Evolutionary conservation across 2,797 vertebrate genomes (phyloP).

Genomic region (Clarias pachynema): DNA sequence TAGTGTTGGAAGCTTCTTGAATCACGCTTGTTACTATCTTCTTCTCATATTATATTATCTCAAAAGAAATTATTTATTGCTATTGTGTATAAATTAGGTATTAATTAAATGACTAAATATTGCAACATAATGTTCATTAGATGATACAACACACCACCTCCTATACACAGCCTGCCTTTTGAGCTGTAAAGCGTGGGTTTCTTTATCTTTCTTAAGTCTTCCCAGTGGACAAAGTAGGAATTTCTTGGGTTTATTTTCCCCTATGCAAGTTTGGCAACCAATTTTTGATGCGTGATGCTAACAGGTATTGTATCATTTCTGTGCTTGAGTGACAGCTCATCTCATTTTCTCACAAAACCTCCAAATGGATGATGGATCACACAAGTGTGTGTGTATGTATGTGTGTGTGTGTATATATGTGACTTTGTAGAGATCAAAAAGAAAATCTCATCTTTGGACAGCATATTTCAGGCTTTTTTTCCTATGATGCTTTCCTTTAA

Average conservation of each 20-base stretch:
- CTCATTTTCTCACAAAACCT: constrained; percentile 55
- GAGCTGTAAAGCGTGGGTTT: constrained; percentile 13
- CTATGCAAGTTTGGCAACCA: constrained; percentile 52
- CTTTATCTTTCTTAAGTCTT: constrained; percentile 25
- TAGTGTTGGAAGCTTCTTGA: neutral
- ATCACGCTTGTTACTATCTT: neutral
- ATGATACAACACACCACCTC: neutral
- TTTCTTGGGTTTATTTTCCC: constrained; percentile 39
- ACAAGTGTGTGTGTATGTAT: constrained; percentile 8
- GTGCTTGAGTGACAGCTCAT: constrained; percentile 54
- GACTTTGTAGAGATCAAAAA: constrained; percentile 53
- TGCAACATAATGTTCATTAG: neutral
- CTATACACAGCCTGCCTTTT: constrained; percentile 22
- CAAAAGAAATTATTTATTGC: constrained; percentile 1
- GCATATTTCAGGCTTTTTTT: constrained; percentile 34
- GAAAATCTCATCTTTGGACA: constrained; percentile 55
- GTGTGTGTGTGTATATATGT: constrained; percentile 32
- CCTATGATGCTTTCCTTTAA: constrained; percentile 47
- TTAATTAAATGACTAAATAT: constrained; percentile 7
- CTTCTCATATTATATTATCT: neutral
- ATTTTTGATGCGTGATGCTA: constrained; percentile 48
- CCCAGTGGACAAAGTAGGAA: constrained; percentile 26
- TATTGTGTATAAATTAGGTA: neutral
- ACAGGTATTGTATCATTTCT: constrained; percentile 54
- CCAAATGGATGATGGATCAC: constrained; percentile 42